Base-by-base conservation (phyloP, 1,140 invertebrate genomes). In the Eurosta solidaginis region DNA sequence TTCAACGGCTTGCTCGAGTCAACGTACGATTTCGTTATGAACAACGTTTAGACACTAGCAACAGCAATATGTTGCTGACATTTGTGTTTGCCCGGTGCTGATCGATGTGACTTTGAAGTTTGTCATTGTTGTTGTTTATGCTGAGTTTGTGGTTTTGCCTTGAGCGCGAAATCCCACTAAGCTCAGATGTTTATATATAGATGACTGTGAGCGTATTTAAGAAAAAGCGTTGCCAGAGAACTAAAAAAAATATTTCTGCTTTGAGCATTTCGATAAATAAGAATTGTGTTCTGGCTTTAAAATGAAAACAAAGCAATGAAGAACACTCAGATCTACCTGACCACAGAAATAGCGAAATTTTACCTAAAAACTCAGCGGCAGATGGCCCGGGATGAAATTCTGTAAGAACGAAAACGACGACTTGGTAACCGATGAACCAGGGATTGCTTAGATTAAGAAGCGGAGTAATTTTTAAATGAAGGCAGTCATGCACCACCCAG, bases 11-110 rank as follows among this genome's bases (percentile, higher is more conserved):
- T 78, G 82, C 79, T 79, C 85, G 79, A 86, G 81, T 81, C 83
- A 85, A 86, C 85, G 85, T 84, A 83, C 85, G 85, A 81, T 82
- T 83, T 84, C 81, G 85, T 86, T 84, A 83, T 86, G 83, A 83
- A 79, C 80, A 76, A 54, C 40, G 33, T n/a, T 68, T 14, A 68
- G 33, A 68, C 33, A n/a, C n/a, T 54, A 49, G 63, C 20, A 45
- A 54, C 76, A 77, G 59, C 76, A 79, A 77, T 45, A 77, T 79
- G 78, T 77, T 77, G 78, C 47, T 79, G 54, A 77, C 68, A 73
- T 79, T 79, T 68, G 33, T 36, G 73, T 45, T 76, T 74, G n/a
- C n/a, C 20, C 74, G 52, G 36, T 78, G 33, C n/a, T n/a, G 59
- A 68, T 68, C 36, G 59, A 7, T 40, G 29, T 68, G 59, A 68